These are phyloP conservation scores for Globicephala melas DNA, from an alignment of 2,113 vertebrate genomes.

Conservation along the genomic window DNA sequence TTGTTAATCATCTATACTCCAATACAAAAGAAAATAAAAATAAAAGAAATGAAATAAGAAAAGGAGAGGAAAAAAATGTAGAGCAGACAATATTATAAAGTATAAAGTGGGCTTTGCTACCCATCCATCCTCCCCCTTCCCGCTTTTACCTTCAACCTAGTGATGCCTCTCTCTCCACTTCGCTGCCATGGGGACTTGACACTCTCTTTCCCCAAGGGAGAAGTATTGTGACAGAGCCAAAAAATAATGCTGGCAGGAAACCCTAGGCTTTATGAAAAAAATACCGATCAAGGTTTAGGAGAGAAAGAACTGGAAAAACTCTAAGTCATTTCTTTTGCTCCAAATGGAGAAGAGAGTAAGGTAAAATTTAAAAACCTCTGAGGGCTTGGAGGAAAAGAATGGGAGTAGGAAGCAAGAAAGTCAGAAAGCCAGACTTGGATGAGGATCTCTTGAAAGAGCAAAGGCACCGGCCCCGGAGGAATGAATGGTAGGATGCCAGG, in stretches of 20 bases:
- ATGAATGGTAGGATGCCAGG: background rate
- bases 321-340: background rate
- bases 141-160: background rate
- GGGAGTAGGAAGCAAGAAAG: background rate
- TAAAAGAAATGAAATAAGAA: background rate
- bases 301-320: background rate
- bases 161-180: background rate
- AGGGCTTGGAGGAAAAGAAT: background rate
- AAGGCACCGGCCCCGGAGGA: rapidly evolving
- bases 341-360: background rate
- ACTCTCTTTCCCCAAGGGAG: background rate
- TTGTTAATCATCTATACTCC: background rate
- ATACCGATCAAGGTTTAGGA: background rate
- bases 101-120: background rate
- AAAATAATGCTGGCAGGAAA: background rate
- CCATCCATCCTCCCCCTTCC: background rate
- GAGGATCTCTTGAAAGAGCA: background rate
- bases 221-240: background rate
- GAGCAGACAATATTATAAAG: background rate
- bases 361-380: background rate
- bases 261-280: background rate
- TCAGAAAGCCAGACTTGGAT: background rate
- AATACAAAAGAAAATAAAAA: background rate
- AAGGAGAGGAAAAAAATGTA: background rate
- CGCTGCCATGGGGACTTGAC: rapidly evolving